phyloP scores from a whole-genome alignment of 2,888 invertebrate species.

The Agrotis clavis region DNA sequence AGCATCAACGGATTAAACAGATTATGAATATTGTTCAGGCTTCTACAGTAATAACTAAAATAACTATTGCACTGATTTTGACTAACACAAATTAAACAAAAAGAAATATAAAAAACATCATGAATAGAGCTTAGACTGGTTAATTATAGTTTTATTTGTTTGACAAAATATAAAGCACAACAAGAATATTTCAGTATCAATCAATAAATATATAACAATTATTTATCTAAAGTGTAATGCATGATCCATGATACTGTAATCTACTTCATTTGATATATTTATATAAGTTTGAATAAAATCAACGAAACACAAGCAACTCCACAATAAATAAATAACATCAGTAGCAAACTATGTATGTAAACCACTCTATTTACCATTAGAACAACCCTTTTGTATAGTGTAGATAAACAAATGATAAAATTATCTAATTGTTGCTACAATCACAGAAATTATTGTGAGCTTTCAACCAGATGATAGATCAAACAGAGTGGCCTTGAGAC shows the following conservation, averaged over 20 bases:
- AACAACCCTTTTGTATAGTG: slow-evolving; percentile 85
- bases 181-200: slow-evolving; percentile 67
- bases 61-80: slow-evolving; percentile 38
- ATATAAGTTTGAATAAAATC: slow-evolving; percentile 82
- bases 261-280: slow-evolving; percentile 72
- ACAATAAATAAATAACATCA: slow-evolving; percentile 90
- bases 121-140: slow-evolving; percentile 43
- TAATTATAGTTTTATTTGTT: slow-evolving; percentile 63
- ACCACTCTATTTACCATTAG: slow-evolving; percentile 85
- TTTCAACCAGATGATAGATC: slow-evolving; percentile 85
- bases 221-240: slow-evolving; percentile 67
- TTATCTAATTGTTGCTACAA: slow-evolving; percentile 91
- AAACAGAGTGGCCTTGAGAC: slow-evolving; percentile 90
- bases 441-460: slow-evolving; percentile 91
- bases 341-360: slow-evolving; percentile 83
- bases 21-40: slow-evolving; percentile 6
- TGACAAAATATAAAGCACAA: slow-evolving; percentile 75
- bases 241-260: slow-evolving; percentile 76
- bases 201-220: slow-evolving; percentile 66
- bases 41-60: slow-evolving; percentile 42
- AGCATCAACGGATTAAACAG: not conserved
- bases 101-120: not conserved
- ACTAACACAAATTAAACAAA: slow-evolving; percentile 16
- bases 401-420: slow-evolving; percentile 85
- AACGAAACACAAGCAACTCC: slow-evolving; percentile 89